phyloP scores from a whole-genome alignment of 2,797 vertebrate species.

The Mormyrus proboscirostris region DNA sequence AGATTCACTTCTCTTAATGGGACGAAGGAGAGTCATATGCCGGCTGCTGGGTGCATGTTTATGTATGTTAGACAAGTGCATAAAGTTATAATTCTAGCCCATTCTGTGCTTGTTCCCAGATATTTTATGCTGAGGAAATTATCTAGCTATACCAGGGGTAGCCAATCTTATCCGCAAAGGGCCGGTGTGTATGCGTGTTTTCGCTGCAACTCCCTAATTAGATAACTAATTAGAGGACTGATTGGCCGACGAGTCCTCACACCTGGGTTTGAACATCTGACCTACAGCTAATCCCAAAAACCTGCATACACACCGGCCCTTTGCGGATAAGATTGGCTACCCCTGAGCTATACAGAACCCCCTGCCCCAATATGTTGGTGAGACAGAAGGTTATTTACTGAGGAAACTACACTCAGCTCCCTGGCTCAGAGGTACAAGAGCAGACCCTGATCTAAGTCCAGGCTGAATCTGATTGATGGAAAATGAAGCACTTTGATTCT shows the following conservation, averaged over 20 bases:
- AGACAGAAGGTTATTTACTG: not conserved
- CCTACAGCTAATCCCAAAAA: too few relatives aligned
- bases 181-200: too few relatives aligned
- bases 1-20: not conserved
- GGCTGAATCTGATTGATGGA: not conserved
- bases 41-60: not conserved
- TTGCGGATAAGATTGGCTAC: too few relatives aligned
- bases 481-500: not conserved
- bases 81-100: not conserved
- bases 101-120: not conserved
- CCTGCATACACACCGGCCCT: too few relatives aligned
- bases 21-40: not conserved
- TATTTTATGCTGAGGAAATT: not conserved
- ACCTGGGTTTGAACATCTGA: too few relatives aligned
- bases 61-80: not conserved
- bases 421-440: not conserved
- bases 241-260: too few relatives aligned
- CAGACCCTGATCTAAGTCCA: not conserved
- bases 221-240: too few relatives aligned
- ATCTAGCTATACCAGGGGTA: not conserved
- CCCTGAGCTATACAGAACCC: not conserved
- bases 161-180: too few relatives aligned
- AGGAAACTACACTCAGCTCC: not conserved
- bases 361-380: not conserved
- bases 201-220: too few relatives aligned